Base-by-base conservation (phyloP, 2,888 invertebrate genomes). In the Orgyia antiqua region DNA sequence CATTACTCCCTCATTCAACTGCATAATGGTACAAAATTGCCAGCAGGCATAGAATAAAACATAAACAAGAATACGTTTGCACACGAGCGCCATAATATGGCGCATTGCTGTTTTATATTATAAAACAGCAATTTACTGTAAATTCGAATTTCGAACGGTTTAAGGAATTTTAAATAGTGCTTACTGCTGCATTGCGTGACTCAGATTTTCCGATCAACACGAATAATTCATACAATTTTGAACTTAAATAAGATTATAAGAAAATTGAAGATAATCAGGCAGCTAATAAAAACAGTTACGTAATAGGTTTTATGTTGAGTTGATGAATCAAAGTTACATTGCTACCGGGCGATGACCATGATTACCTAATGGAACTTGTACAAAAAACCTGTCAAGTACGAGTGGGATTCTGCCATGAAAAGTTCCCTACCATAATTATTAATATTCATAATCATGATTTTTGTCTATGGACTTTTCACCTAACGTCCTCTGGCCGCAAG, bases 101-200 rank as follows among this genome's bases (percentile, higher is more conserved):
- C n/a, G n/a, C n/a, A n/a, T n/a, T n/a, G n/a, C n/a, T n/a, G n/a
- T n/a, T n/a, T n/a, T n/a, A n/a, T n/a, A n/a, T n/a, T n/a, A n/a
- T n/a, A n/a, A n/a, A n/a, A n/a, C n/a, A n/a, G n/a, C n/a, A n/a
- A n/a, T n/a, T 61, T 57, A 66, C 61, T 54, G 60, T 68, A 67
- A 63, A 67, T 53, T 68, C 56, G 50, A 58, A 62, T 60, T 62
- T 52, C 58, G 45, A 61, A 62, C 60, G 50, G 53, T 55, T 51
- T 45, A 42, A 51, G 55, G 58, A 58, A 64, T 63, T 51, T 53
- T 51, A 56, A 61, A 49, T 47, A 56, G 45, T 45, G 31, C 45
- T 51, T 45, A 50, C 31, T 24, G 29, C 29, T 34, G 33, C 17
- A 34, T 35, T 24, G 33, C 36, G 45, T 56, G 54, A 55, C 40